Percentiles rank a stretch among this genome's conserved stretches.
phyloP scores from a whole-genome alignment of 2,888 invertebrate species.

The Troglohyphantes excavatus region DNA sequence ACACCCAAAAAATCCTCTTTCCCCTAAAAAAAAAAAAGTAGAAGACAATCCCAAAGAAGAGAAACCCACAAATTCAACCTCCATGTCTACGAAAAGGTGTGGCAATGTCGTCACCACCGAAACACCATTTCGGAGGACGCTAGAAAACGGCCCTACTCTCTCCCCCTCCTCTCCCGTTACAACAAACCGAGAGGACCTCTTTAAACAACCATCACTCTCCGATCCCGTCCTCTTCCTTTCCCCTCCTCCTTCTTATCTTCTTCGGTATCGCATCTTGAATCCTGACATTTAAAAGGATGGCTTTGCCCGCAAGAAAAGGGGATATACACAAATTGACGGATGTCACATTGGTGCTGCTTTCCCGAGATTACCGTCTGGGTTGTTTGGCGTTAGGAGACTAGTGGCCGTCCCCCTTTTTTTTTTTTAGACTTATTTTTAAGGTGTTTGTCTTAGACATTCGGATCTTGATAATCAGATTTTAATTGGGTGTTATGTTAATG shows the following conservation, averaged over 20 bases:
- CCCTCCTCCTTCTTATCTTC: neutral
- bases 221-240: neutral
- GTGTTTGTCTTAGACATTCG: too few species aligned
- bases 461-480: too few species aligned
- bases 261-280: constrained; percentile 8
- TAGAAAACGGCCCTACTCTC: neutral
- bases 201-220: constrained; percentile 30
- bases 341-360: neutral
- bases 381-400: too few species aligned
- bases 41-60: too few species aligned
- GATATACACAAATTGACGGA: neutral
- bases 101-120: neutral
- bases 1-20: too few species aligned
- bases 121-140: neutral
- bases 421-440: too few species aligned
- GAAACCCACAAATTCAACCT: too few species aligned
- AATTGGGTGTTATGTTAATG: too few species aligned
- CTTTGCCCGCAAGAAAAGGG: neutral
- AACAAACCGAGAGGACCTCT: neutral
- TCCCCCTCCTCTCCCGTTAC: neutral
- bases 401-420: too few species aligned
- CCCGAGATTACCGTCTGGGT: too few species aligned
- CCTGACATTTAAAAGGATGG: constrained; percentile 12
- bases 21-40: too few species aligned
- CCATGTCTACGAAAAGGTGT: too few species aligned